Evolutionary conservation across 2,113 vertebrate species (phyloP).

Genomic region (Pedionomus torquatus): DNA sequence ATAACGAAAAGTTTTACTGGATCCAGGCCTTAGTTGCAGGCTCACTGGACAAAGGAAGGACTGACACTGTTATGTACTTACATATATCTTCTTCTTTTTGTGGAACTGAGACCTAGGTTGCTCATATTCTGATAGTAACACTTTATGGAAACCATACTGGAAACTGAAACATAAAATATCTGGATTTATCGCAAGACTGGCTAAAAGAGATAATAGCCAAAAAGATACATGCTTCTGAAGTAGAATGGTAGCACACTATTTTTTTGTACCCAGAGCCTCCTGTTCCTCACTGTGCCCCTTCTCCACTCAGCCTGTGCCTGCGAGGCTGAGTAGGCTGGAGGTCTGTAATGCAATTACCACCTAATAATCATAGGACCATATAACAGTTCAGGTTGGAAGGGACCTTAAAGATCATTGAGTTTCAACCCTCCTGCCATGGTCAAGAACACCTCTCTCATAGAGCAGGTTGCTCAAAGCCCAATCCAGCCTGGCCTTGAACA

Average conservation of each 20-base stretch:
- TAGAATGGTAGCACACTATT: background rate
- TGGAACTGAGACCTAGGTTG: background rate
- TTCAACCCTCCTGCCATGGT: too few relatives aligned
- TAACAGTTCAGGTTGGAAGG: too few relatives aligned
- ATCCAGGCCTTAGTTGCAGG: background rate
- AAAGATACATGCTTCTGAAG: background rate
- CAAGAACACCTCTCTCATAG: too few relatives aligned
- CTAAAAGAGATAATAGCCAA: background rate
- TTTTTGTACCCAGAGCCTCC: background rate
- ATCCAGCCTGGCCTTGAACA: too few relatives aligned
- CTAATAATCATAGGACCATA: too few relatives aligned
- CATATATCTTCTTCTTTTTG: background rate
- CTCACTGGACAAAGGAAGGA: background rate
- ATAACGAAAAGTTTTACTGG: background rate
- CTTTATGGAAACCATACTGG: background rate
- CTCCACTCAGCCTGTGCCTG: background rate
- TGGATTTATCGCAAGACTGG: background rate
- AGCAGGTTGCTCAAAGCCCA: too few relatives aligned
- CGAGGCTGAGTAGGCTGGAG: rapidly evolving
- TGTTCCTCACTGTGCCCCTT: background rate
- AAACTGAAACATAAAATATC: background rate
- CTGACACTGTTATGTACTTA: background rate
- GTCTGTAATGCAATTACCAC: background rate
- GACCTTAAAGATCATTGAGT: too few relatives aligned
- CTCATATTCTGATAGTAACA: background rate